Evolutionary conservation across 2,888 invertebrate species (phyloP).

Genomic region (Myathropa florea): DNA sequence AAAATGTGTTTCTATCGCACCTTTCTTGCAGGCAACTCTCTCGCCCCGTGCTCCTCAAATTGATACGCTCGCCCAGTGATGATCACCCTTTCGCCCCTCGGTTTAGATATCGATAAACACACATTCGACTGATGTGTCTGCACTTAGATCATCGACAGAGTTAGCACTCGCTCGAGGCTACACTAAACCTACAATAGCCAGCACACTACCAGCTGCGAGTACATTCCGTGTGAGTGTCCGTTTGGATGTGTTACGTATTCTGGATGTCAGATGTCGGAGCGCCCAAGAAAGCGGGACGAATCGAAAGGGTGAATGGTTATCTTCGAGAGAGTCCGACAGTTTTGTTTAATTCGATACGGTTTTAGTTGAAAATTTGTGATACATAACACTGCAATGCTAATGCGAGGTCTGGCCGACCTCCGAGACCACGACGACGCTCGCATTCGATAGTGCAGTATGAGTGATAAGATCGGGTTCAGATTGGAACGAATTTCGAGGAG

Average conservation of each 20-base stretch:
- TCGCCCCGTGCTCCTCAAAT: background rate
- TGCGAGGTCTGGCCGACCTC: background rate
- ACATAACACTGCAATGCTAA: background rate
- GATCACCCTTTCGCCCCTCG: conserved; percentile 27
- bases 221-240: conserved; percentile 3
- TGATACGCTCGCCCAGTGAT: conserved; percentile 12
- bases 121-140: conserved; percentile 28
- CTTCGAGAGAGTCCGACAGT: background rate
- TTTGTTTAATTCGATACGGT: conserved; percentile 1
- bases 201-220: background rate
- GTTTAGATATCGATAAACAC: conserved; percentile 45
- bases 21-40: conserved; percentile 14
- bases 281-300: conserved; percentile 13
- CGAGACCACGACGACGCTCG: background rate
- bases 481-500: background rate
- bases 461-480: conserved; percentile 13
- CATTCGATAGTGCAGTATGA: conserved; percentile 28
- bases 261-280: background rate
- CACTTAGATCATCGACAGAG: conserved; percentile 79
- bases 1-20: conserved; percentile 47
- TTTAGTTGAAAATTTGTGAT: background rate
- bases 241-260: background rate
- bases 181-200: conserved; percentile 15
- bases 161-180: conserved; percentile 72
- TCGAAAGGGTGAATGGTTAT: background rate